Base-by-base conservation (phyloP, 2,888 invertebrate genomes). In the Scaptodrosophila latifasciaeformis region DNA sequence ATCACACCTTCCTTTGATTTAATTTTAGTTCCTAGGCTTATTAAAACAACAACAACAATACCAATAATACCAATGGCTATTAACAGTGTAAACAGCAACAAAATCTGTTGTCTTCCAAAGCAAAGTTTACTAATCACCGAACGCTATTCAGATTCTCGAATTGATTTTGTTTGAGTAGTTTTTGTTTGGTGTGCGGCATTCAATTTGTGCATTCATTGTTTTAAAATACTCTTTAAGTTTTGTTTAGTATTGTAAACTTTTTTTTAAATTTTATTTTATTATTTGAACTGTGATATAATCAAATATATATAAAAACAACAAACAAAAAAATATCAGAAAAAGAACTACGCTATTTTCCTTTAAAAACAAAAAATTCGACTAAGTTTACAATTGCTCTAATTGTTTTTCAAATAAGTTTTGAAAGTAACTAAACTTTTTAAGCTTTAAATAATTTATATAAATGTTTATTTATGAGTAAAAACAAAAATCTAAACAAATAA, bases 101-200 rank as follows among this genome's bases (percentile, higher is more conserved):
- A 65, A 70, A 81, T 82, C 80, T 45, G 62, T 70, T 79, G 82
- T 80, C 80, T 80, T 80, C 80, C 79, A 80, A 80, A 75, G 75
- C 77, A 69, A 76, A 65, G 62, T 62, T 48, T 48, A 37, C 34
- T 56, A 64, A 52, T 21, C 24, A 21, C 43, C 37, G 15, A 18
- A 21, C 12, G 15, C 12, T 43, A 12, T 15, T 7, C 27, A 31
- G 42, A 35, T 29, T 21, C 7, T 13, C 39, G 43, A 52, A 62
- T 62, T 40, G 54, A 48, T 55, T 34, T 6, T 13, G 4, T 15
- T 2, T 13, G 6, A 34, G 34, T 7, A 6, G 1, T 34, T 12
- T 5, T 65, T 52, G 24, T 56, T 35, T 12, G 13, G 12, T 24
- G 21, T 47, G 29, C 18, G n/a, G 13, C 24, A 12, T 35, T 35